Conservation (phyloP, 2,888 invertebrate genomes). For the Sisyra terminalis region DNA sequence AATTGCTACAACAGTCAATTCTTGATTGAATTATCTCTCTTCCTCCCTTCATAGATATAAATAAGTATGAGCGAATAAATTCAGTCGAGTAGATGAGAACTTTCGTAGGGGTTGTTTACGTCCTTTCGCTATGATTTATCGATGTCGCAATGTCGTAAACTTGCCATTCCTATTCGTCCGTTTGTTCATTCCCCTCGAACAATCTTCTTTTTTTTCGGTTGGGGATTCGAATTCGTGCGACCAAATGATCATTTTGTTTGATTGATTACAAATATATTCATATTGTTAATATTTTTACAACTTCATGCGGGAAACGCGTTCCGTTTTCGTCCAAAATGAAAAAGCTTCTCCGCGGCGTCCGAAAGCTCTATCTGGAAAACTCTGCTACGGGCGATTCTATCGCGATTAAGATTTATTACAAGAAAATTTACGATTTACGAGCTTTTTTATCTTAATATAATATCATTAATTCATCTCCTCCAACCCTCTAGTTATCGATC, state of each 20-base stretch:
- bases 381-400: too few relatives aligned
- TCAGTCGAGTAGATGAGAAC: not conserved
- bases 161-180: not conserved
- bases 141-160: conserved; percentile 7
- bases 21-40: too few relatives aligned
- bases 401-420: too few relatives aligned
- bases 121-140: conserved; percentile 6
- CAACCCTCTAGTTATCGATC: too few relatives aligned
- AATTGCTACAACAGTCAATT: too few relatives aligned
- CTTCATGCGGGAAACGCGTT: not conserved
- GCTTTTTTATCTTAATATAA: too few relatives aligned
- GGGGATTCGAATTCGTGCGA: not conserved
- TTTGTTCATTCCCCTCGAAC: not conserved
- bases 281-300: conserved; percentile 1
- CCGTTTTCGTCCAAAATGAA: not conserved
- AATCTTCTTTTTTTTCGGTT: not conserved
- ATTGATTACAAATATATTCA: conserved; percentile 2
- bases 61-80: too few relatives aligned
- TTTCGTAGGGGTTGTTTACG: conserved; percentile 2
- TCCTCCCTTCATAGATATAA: too few relatives aligned
- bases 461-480: too few relatives aligned
- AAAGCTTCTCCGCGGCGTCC: too few relatives aligned
- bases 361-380: too few relatives aligned
- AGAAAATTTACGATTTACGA: too few relatives aligned
- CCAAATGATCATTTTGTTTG: not conserved